Conservation (phyloP, 2,888 invertebrate species). For the Ditula angustiorana region DNA sequence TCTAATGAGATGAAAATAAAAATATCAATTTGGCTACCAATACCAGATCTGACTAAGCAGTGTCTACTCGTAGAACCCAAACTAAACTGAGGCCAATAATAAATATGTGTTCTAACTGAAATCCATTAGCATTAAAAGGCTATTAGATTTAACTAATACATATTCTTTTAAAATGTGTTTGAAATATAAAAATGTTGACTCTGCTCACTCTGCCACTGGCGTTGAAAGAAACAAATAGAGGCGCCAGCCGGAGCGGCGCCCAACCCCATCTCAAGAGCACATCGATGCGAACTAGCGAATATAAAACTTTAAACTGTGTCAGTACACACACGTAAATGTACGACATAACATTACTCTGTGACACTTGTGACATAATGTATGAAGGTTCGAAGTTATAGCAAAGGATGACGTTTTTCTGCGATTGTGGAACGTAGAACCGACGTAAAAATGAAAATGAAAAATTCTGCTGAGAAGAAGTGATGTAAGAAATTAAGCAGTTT, state of each 20-base stretch:
- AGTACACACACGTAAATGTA: constrained; percentile 1
- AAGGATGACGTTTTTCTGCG: neutral
- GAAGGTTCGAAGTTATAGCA: neutral
- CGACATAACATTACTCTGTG: constrained; percentile 5
- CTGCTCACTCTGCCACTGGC: neutral
- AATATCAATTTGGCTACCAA: too few species aligned
- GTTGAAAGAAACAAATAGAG: neutral
- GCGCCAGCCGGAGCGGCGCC: constrained; percentile 42
- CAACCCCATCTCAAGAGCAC: neutral
- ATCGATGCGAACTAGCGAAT: constrained; percentile 5
- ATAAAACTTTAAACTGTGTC: constrained; percentile 27
- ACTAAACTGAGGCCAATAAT: too few species aligned
- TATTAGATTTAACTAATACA: too few species aligned
- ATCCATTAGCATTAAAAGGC: too few species aligned
- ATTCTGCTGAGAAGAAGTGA: too few species aligned
- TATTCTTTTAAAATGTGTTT: neutral
- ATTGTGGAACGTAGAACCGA: neutral
- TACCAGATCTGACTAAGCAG: too few species aligned
- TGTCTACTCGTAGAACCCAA: too few species aligned
- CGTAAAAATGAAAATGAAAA: too few species aligned
- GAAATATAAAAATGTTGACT: neutral
- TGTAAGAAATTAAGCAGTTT: too few species aligned
- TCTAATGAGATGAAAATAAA: too few species aligned
- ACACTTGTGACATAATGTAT: constrained; percentile 11
- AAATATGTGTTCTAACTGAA: too few species aligned